Evolutionary conservation across 2,113 vertebrate species (phyloP).

Genomic region (Falcunculus frontatus): DNA sequence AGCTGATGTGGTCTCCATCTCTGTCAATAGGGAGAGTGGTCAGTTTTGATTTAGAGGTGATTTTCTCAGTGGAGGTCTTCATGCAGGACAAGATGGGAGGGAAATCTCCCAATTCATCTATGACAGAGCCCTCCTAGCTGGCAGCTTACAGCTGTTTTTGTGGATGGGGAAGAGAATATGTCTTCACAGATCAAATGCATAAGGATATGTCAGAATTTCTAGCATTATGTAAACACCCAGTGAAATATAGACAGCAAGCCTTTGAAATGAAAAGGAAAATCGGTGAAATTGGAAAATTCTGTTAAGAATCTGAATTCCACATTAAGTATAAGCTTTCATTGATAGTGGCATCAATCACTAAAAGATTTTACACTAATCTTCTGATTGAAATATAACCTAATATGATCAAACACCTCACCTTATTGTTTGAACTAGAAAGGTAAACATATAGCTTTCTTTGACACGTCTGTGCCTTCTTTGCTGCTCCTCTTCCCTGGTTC

Average conservation of each 20-base stretch:
- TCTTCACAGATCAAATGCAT: background rate
- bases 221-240: background rate
- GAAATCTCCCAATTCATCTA: background rate
- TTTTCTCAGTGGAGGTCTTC: background rate
- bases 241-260: background rate
- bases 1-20: background rate
- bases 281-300: background rate
- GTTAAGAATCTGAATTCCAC: background rate
- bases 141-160: background rate
- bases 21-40: background rate
- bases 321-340: background rate
- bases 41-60: background rate
- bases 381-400: background rate
- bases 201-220: background rate
- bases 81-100: accelerated
- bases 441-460: background rate
- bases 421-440: background rate
- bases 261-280: background rate
- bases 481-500: background rate
- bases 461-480: background rate
- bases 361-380: background rate
- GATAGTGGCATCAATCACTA: background rate
- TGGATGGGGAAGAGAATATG: background rate
- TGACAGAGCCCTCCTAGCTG: background rate
- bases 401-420: background rate